Percentiles rank a stretch among this genome's conserved stretches.
Conservation (phyloP, 2,113 vertebrate species). For the human region DNA sequence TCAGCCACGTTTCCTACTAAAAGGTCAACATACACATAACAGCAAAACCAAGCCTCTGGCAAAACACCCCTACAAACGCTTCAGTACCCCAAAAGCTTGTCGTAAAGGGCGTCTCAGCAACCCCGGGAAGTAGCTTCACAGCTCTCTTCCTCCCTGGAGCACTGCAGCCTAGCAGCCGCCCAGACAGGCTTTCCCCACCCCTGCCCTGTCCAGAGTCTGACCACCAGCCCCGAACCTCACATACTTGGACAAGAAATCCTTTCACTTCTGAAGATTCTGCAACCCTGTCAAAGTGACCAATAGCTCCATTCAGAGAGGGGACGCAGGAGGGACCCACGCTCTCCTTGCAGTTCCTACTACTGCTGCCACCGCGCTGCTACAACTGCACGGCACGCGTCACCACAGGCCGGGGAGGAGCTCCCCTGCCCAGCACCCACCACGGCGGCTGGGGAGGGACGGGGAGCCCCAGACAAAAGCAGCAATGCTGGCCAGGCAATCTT, state of each 20-base stretch:
- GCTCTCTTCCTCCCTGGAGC: not conserved
- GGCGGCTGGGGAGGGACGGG: not conserved
- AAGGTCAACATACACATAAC: not conserved
- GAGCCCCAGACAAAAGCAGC: constrained; percentile 9
- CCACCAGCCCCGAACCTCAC: not conserved
- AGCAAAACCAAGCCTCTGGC: not conserved
- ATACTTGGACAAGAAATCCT: not conserved
- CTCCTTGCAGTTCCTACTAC: not conserved
- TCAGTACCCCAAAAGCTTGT: not conserved
- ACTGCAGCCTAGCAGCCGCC: not conserved
- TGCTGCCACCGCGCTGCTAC: not conserved
- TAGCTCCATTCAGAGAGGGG: not conserved
- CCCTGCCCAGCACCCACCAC: not conserved
- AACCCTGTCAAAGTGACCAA: not conserved
- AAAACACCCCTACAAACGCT: not conserved
- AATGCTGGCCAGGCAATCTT: not conserved
- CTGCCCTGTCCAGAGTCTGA: not conserved
- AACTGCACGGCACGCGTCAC: constrained; percentile 6
- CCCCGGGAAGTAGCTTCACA: not conserved
- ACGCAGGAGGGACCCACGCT: not conserved
- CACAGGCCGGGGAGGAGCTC: not conserved
- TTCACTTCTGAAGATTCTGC: not conserved
- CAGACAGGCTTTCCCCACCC: too few relatives aligned
- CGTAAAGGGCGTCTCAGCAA: not conserved
- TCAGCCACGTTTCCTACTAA: not conserved